Percentiles rank a stretch among this genome's conserved stretches.
phyloP scores from a whole-genome alignment of 1,140 invertebrate genomes.

The Mactra quadrangularis region DNA sequence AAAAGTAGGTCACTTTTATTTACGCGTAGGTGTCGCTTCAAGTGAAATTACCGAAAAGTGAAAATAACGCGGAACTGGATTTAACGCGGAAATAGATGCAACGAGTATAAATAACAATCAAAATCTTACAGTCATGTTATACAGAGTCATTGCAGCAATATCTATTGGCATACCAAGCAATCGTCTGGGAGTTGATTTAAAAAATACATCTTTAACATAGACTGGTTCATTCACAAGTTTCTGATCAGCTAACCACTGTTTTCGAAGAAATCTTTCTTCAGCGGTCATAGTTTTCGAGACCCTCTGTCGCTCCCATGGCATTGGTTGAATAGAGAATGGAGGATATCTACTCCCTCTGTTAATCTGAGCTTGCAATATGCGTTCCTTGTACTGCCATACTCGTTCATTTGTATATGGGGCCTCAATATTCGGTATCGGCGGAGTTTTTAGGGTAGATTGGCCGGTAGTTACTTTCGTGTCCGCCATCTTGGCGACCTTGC shows the following conservation, averaged over 20 bases:
- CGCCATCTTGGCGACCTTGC: constrained; percentile 63
- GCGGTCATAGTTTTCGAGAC: constrained; percentile 74
- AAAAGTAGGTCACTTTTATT: no score
- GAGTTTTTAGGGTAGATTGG: not conserved
- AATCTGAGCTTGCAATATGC: constrained; percentile 44
- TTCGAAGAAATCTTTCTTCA: constrained; percentile 74
- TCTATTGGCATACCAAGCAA: constrained; percentile 65
- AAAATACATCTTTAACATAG: constrained; percentile 66
- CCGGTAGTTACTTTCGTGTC: constrained; percentile 27
- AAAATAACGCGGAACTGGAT: no score
- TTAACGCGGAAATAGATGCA: no score
- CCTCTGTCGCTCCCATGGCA: constrained; percentile 72
- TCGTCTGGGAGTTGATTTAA: constrained; percentile 65
- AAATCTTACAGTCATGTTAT: constrained; percentile 37
- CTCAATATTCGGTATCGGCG: constrained; percentile 17
- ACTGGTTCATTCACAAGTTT: constrained; percentile 74
- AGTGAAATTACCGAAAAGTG: no score
- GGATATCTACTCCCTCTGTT: constrained; percentile 71
- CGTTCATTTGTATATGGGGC: constrained; percentile 39
- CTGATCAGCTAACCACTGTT: constrained; percentile 79
- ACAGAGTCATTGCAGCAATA: constrained; percentile 26
- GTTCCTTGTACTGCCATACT: constrained; percentile 51
- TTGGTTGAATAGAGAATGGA: constrained; percentile 76
- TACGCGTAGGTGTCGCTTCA: no score
- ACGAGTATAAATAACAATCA: no score